A percentile compares a stretch with the other conserved stretches of the same genome.
phyloP scores from a whole-genome alignment of 2,797 vertebrate species.

The Hypotaenidia philippensis region DNA sequence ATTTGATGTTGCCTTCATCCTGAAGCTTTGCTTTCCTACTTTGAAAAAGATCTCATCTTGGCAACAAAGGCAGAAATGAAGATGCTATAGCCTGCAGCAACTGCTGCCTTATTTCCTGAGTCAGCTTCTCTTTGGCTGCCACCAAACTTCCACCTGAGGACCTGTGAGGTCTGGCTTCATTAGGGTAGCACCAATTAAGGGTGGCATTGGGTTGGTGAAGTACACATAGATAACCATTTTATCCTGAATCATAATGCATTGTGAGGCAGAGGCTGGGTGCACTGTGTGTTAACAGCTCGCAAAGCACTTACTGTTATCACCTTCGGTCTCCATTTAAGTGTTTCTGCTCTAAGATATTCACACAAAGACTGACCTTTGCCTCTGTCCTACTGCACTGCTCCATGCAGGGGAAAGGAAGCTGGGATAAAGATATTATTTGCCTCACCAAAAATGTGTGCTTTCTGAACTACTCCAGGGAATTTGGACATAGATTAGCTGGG shows the following conservation, averaged over 20 bases:
- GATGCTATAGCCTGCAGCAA: neutral
- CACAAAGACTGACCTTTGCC: neutral
- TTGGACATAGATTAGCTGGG: neutral
- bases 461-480: conserved; percentile 13
- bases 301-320: neutral
- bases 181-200: neutral
- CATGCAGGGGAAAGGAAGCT: neutral
- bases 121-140: neutral
- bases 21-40: neutral
- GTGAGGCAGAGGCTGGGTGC: neutral
- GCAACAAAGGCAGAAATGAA: neutral
- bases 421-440: neutral
- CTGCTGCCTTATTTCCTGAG: neutral
- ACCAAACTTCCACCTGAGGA: neutral
- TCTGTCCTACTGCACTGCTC: neutral
- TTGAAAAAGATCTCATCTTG: neutral
- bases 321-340: neutral
- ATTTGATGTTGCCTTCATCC: neutral
- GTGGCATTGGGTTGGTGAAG: neutral
- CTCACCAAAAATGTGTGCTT: conserved; percentile 7
- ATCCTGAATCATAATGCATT: neutral
- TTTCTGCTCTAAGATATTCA: neutral
- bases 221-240: neutral
- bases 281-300: neutral
- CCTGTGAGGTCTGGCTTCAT: neutral